phyloP scores from a whole-genome alignment of 2,113 vertebrate species.

The Misgurnus anguillicaudatus region DNA sequence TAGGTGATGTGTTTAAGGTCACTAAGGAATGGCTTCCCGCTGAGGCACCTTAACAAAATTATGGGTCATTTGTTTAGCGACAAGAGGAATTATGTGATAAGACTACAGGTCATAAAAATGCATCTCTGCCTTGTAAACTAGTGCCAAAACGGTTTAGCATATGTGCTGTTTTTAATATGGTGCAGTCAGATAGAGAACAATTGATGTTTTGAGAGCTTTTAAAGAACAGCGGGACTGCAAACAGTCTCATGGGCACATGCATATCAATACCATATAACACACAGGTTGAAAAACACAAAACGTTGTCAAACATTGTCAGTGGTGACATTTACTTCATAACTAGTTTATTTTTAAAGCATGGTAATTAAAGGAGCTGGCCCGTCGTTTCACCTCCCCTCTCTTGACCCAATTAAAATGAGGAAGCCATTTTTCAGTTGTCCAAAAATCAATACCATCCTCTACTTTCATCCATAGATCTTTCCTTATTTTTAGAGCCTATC shows the following conservation, averaged over 20 bases:
- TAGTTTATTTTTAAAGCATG: conserved; percentile 2
- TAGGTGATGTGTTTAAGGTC: conserved; percentile 33
- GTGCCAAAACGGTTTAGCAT: conserved; percentile 9
- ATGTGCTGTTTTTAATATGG: background rate
- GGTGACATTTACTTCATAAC: conserved; percentile 33
- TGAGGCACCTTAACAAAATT: conserved; percentile 15
- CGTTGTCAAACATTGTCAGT: conserved; percentile 14
- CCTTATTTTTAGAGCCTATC: conserved; percentile 14
- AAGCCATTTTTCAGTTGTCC: conserved; percentile 24
- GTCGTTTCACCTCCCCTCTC: background rate
- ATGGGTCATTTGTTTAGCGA: conserved; percentile 41
- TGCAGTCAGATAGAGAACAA: background rate
- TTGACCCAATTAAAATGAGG: conserved; percentile 38
- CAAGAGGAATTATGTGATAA: conserved; percentile 35
- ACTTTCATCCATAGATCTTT: conserved; percentile 16
- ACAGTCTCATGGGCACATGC: background rate
- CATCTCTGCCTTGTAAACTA: background rate
- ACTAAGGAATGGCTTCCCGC: background rate
- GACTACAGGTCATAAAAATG: conserved; percentile 38
- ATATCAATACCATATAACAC: background rate
- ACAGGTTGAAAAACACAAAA: background rate
- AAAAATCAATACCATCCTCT: conserved; percentile 35
- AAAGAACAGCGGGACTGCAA: background rate
- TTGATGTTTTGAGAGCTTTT: background rate
- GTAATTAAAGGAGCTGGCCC: background rate